These are phyloP conservation scores for Thera obeliscata DNA, from an alignment of 2,888 invertebrate species.

Conservation along the genomic window DNA sequence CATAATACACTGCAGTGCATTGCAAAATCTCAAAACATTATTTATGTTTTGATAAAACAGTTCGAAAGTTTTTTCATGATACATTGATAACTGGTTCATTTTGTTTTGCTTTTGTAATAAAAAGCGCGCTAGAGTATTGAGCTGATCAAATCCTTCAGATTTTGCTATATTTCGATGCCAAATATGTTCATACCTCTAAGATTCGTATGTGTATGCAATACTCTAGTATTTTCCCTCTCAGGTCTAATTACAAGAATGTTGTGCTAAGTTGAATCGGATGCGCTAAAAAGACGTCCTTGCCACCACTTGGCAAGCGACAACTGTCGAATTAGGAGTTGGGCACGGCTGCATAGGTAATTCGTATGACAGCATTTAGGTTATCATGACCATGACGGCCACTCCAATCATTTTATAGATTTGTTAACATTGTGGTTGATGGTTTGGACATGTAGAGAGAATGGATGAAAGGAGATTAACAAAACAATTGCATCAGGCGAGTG, in stretches of 20 bases:
- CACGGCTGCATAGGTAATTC: conserved; percentile 19
- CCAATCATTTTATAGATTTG: background rate
- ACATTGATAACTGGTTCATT: too few species aligned
- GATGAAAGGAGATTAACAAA: too few species aligned
- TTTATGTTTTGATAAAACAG: too few species aligned
- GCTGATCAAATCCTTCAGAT: too few species aligned
- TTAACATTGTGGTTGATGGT: too few species aligned
- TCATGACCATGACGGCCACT: background rate
- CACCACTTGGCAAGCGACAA: conserved; percentile 21
- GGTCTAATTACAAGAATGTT: conserved; percentile 28
- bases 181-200: conserved; percentile 1
- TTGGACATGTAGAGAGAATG: too few species aligned
- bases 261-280: conserved; percentile 32
- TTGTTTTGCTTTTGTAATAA: too few species aligned
- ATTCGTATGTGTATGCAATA: conserved; percentile 1
- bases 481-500: too few species aligned
- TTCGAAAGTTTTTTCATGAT: too few species aligned
- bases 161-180: background rate
- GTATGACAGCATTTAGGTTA: conserved; percentile 30
- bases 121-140: too few species aligned
- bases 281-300: conserved; percentile 46
- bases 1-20: too few species aligned
- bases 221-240: conserved; percentile 9
- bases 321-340: conserved; percentile 30
- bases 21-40: too few species aligned